These are phyloP conservation scores for Manduca sexta DNA, from an alignment of 1,140 invertebrate genomes.

Conservation along the genomic window DNA sequence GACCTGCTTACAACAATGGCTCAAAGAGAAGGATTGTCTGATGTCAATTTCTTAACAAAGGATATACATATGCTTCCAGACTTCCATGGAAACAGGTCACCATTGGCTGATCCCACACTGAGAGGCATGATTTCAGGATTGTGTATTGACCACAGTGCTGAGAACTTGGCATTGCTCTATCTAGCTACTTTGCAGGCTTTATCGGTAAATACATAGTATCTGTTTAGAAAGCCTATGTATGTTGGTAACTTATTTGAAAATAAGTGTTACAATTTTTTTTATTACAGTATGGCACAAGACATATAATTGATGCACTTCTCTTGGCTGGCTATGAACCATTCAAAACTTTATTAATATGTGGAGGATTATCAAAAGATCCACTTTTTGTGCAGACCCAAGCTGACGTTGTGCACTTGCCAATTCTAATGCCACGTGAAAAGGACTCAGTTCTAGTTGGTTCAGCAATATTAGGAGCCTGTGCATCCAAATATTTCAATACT, in stretches of 20 bases:
- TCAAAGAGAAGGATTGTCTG: constrained; percentile 62
- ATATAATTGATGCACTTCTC: constrained; percentile 86
- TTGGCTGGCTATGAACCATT: constrained; percentile 78
- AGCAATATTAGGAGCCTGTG: constrained; percentile 88
- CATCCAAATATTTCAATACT: constrained; percentile 76
- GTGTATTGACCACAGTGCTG: constrained; percentile 79
- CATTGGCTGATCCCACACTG: constrained; percentile 88
- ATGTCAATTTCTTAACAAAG: constrained; percentile 79
- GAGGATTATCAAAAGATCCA: constrained; percentile 89
- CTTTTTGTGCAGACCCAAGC: constrained; percentile 91
- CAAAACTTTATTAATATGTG: constrained; percentile 86
- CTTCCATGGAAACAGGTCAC: constrained; percentile 96
- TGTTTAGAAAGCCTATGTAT: constrained; percentile 9
- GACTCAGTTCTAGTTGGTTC: constrained; percentile 92
- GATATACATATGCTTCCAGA: constrained; percentile 95
- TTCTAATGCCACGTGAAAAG: constrained; percentile 80
- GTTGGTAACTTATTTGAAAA: constrained; percentile 11
- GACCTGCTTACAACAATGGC: constrained; percentile 76
- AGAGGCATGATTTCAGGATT: constrained; percentile 90
- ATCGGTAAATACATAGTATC: constrained; percentile 77
- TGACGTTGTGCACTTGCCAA: constrained; percentile 84
- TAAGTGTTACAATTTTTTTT: too few species aligned
- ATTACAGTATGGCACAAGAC: constrained; percentile 90
- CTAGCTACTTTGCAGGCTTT: constrained; percentile 91
- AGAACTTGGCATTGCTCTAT: constrained; percentile 87